Conservation (phyloP, 2,113 vertebrate genomes). For the Pelmatolapia mariae region DNA sequence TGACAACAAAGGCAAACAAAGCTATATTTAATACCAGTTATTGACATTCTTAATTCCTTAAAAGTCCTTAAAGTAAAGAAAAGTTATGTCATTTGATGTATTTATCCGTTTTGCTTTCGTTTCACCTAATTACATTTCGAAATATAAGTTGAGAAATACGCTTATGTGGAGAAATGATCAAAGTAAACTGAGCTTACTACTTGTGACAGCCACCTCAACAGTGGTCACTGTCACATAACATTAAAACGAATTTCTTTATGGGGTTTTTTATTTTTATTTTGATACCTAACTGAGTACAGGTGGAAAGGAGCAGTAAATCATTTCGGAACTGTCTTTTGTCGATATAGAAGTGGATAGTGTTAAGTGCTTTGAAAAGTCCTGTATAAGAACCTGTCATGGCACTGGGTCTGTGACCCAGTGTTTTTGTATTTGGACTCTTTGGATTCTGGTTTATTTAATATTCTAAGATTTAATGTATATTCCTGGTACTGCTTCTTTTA, state of each 20-base stretch:
- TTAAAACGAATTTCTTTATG: not conserved
- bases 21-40: not conserved
- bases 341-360: not conserved
- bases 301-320: not conserved
- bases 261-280: rapidly evolving
- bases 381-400: not conserved
- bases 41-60: not conserved
- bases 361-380: not conserved
- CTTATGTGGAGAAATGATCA: not conserved
- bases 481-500: not conserved
- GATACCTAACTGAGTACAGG: not conserved
- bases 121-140: not conserved
- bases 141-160: not conserved
- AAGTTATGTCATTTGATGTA: not conserved
- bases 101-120: not conserved
- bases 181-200: not conserved
- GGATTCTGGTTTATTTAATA: not conserved
- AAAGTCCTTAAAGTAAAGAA: not conserved
- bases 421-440: not conserved
- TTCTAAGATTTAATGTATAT: not conserved
- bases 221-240: not conserved
- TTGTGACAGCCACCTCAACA: not conserved
- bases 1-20: not conserved
- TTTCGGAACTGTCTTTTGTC: not conserved
- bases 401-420: not conserved